Evolutionary conservation across 2,113 vertebrate species (phyloP).

Genomic region (Cichladusa arquata): DNA sequence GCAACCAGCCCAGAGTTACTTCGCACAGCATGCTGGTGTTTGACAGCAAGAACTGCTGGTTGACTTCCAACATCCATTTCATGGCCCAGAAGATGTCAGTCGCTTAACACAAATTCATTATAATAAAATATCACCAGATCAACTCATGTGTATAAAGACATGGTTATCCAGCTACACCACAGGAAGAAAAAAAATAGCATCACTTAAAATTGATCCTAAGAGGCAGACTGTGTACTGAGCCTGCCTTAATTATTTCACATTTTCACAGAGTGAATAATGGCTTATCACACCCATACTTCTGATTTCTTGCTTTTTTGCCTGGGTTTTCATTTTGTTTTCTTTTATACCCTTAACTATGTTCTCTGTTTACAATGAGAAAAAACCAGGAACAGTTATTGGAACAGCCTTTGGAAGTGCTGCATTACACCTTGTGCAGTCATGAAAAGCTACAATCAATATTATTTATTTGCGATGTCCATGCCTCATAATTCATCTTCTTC

Average conservation of each 20-base stretch:
- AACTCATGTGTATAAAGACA: not conserved
- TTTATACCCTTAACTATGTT: not conserved
- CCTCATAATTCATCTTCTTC: not conserved
- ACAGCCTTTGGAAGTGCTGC: not conserved
- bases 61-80: not conserved
- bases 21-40: rapidly evolving
- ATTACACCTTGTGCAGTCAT: not conserved
- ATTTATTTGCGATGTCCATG: not conserved
- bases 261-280: not conserved
- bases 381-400: not conserved
- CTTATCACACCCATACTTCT: not conserved
- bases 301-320: not conserved
- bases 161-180: not conserved
- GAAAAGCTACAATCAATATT: not conserved
- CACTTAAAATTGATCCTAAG: not conserved
- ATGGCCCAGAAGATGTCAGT: not conserved
- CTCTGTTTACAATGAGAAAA: not conserved
- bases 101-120: not conserved
- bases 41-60: not conserved
- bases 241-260: not conserved
- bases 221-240: not conserved
- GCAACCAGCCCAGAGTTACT: not conserved
- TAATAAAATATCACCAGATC: not conserved
- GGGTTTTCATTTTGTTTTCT: not conserved
- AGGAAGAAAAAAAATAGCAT: not conserved